Evolutionary conservation across 2,113 vertebrate genomes (phyloP), one percentile per base, ranked within the genome.

Genomic region (Otis tarda): DNA sequence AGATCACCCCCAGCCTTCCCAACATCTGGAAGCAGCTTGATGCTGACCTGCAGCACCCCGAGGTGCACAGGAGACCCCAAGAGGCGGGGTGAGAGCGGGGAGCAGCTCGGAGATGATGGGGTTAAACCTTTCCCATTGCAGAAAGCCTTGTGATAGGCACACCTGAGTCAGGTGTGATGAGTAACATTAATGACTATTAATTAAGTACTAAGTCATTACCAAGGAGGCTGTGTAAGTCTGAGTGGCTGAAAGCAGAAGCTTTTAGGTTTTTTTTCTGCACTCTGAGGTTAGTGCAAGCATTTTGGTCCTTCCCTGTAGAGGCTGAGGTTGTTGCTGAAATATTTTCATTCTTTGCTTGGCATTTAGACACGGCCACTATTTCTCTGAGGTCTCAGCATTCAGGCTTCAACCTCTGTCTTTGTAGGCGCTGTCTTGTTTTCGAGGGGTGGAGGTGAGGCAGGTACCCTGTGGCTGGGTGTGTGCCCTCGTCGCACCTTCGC

Each of bases 361-460:
- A 17, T 61, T 91, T 52, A 30, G 39, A 35, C 0, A 6, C n/a
- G 35, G 47, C 19, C 41, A 25, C 41, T 61, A 0, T 41, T 77
- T 49, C 55, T 69, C 37, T 33, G 39, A 39, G 31, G 45, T 49
- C 39, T 55, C 0, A 0, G 23, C 7, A 37, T 31, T 53, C 9
- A 64, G 56, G 8, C 15, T 67, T 88, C 18, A 23, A 9, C 19
- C 31, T 24, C 24, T 31, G 24, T 10, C 31, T 67, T 35, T 22
- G 24, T 35, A 3, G 4, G 2, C 2, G 0, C 28, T 12, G 31
- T 17, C 33, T 27, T 7, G 0, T 56, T 52, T 61, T 31, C 59
- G 19, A n/a, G 53, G 55, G 49, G 12, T 52, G 17, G 28, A 21
- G 49, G 49, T 12, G 55, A 52, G 55, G 60, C 7, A 23, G 43